Base-by-base conservation (phyloP, 2,113 vertebrate species). In the Ariopsis seemanni region DNA sequence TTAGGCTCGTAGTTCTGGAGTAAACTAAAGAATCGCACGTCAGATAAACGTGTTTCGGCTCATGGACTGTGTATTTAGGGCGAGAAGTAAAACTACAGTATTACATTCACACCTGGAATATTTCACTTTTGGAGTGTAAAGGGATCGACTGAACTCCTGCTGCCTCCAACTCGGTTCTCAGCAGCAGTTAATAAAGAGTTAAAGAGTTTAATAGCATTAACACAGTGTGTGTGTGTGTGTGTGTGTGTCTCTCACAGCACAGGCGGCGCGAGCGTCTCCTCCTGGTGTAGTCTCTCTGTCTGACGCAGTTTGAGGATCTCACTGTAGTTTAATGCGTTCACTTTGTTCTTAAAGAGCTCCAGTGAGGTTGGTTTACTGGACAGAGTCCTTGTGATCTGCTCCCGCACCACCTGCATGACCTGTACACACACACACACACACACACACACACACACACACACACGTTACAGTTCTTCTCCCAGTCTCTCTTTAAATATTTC, bases 331-430 rank as follows among this genome's bases (percentile, higher is more conserved):
- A 99, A 92, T 0, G 95, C 91, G 0, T 98, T 97, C 80, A 99
- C 97, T 90, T 97, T 96, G 91, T 97, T 98, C 91, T 98, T 97
- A 93, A 99, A 99, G 7, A 98, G 95, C 92, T 99, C 98, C 92
- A 99, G 93, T 0, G 98, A 99, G 0, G 97, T 98, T 27, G 98
- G 98, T 89, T 97, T 98, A 85, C 96, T 94, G 86, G 96, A 93
- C 92, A 99, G 89, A 0, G 96, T 98, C 88, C 98, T 96, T 60
- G 96, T 98, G 94, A 99, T 97, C 95, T 99, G 98, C 90, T 99
- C 98, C 89, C 97, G 96, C 15, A 99, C 98, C 91, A 99, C 98
- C 90, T 99, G 98, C 97, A 99, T 97, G 91, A 99, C 98, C 97
- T 98, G 91, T 62, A 34, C 74, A 75, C 34, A 25, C 15, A 72